phyloP scores from a whole-genome alignment of 2,888 invertebrate species.

The Pardosa pseudoannulata region DNA sequence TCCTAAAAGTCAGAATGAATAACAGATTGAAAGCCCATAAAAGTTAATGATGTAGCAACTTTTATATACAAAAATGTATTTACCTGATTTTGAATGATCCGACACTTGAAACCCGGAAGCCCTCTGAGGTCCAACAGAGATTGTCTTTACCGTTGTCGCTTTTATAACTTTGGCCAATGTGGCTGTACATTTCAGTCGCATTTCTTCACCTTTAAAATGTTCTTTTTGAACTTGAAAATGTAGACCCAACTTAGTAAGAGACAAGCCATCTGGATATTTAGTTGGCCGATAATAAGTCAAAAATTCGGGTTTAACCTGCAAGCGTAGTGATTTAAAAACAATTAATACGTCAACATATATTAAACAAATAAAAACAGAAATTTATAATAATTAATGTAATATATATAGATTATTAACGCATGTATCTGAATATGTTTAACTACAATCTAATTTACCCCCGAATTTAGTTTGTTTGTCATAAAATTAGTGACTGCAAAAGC shows the following conservation, averaged over 20 bases:
- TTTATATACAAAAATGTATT: not conserved
- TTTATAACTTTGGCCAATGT: slow-evolving; percentile 62
- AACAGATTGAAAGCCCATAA: too few relatives aligned
- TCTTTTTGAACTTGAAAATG: slow-evolving; percentile 61
- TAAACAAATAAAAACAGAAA: too few relatives aligned
- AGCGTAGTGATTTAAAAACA: too few relatives aligned
- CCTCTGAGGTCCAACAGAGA: slow-evolving; percentile 59
- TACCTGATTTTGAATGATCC: slow-evolving; percentile 41
- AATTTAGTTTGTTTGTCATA: too few relatives aligned
- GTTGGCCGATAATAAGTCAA: slow-evolving; percentile 37
- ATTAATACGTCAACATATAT: too few relatives aligned
- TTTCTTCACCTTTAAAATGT: slow-evolving; percentile 60
- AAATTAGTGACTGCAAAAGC: too few relatives aligned
- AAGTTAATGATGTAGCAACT: too few relatives aligned
- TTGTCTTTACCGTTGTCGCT: slow-evolving; percentile 48
- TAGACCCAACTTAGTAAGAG: slow-evolving; percentile 54
- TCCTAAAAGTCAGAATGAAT: too few relatives aligned
- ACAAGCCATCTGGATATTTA: slow-evolving; percentile 52
- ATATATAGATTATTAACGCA: too few relatives aligned
- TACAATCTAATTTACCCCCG: too few relatives aligned
- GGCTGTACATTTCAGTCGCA: slow-evolving; percentile 68
- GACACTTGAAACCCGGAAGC: slow-evolving; percentile 57
- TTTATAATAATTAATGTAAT: too few relatives aligned
- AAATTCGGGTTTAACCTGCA: slow-evolving; percentile 61
- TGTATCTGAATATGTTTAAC: too few relatives aligned